Base-by-base conservation (phyloP, 2,797 vertebrate genomes). In the Platalea minor region DNA sequence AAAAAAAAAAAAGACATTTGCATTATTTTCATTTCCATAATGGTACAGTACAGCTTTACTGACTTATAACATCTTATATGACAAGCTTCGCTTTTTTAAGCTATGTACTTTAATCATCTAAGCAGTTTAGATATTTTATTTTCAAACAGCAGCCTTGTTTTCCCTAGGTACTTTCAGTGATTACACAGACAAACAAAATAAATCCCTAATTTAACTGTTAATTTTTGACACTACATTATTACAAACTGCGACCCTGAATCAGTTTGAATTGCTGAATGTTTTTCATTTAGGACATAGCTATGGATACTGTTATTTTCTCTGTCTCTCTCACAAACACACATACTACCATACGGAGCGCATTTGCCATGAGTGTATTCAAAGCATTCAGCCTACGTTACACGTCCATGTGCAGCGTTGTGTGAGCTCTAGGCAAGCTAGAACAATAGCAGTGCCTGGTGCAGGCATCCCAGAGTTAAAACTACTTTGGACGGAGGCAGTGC, bases 201-300 rank as follows among this genome's bases (percentile, higher is more conserved):
- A 90, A 93, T 85, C 45, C 25, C n/a, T 81, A 91, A 91, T 57
- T 82, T 85, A 74, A 63, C 45, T 61, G 60, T 67, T 96, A 76
- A 87, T 95, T 95, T 95, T 89, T 91, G 74, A 79, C 72, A 74
- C 64, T 16, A 19, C 13, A 2, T 72, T 80, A 80, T 94, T 95
- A 48, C 45, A 85, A 77, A 77, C 54, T 53, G 43, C 1, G 0
- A 59, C 6, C 9, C 53, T 69, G 54, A 51, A 79, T 82, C n/a
- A 56, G 54, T 82, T 81, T 37, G 88, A 91, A 76, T 53, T 79
- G 29, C 51, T 56, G 88, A 88, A 80, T 75, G 54, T 28, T 93
- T 77, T 93, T 67, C 17, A 46, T 86, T 93, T 76, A 87, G 77
- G 74, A 60, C 51, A 56, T 10, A 83, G 87, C 37, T 57, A 91